phyloP scores from a whole-genome alignment of 2,888 invertebrate species.

The Ophioninae sp. region DNA sequence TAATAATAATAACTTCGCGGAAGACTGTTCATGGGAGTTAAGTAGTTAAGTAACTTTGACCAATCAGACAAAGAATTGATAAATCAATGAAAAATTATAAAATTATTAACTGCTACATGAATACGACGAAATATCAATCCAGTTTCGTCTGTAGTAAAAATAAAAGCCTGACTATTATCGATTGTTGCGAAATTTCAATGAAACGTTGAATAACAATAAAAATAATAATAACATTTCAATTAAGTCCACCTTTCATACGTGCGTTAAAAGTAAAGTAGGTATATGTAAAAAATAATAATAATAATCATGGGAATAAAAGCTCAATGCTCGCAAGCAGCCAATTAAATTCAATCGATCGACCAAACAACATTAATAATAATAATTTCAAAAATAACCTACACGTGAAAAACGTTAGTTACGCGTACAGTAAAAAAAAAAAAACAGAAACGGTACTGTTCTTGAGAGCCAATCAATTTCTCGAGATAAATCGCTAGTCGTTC shows the following conservation, averaged over 20 bases:
- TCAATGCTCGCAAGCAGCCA: neutral
- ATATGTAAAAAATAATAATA: neutral
- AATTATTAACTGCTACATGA: too few relatives aligned
- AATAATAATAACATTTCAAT: neutral
- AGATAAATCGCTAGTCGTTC: neutral
- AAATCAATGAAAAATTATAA: too few relatives aligned
- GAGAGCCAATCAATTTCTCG: neutral
- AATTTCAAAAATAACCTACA: too few relatives aligned
- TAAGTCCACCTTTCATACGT: too few relatives aligned
- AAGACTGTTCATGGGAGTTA: too few relatives aligned
- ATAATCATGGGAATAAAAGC: neutral
- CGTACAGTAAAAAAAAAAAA: neutral
- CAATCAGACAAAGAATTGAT: too few relatives aligned
- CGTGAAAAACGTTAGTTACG: neutral
- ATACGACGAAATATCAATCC: too few relatives aligned
- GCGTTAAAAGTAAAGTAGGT: neutral
- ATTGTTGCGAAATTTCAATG: neutral
- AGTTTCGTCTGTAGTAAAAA: too few relatives aligned
- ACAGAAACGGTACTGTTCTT: neutral
- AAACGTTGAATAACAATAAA: neutral
- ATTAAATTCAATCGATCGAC: neutral
- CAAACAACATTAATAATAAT: neutral
- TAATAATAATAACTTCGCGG: neutral
- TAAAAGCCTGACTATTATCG: too few relatives aligned
- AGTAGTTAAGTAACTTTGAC: too few relatives aligned